Percentiles rank a stretch among this genome's conserved stretches.
These are phyloP conservation scores for Geodia barretti DNA, from an alignment of 37 sponge, comb jelly and placozoan species.

Conservation along the genomic window DNA sequence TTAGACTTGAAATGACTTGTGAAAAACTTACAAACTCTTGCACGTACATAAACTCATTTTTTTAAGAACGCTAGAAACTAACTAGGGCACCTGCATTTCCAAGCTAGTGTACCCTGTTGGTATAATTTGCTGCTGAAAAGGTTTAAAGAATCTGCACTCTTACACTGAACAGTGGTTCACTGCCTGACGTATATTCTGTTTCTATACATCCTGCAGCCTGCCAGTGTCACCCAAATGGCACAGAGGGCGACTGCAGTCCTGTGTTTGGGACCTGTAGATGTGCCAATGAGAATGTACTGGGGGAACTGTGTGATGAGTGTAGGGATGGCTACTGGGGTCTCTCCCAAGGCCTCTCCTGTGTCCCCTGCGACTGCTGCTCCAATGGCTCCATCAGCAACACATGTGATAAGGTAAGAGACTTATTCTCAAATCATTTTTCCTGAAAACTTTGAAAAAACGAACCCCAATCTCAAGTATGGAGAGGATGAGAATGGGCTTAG, in stretches of 20 bases:
- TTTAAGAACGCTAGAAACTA: too few species aligned
- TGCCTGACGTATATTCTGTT: background rate
- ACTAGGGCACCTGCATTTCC: too few species aligned
- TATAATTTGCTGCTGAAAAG: too few species aligned
- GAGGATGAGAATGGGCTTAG: too few species aligned
- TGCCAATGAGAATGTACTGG: conserved; percentile 28
- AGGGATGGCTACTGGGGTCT: conserved; percentile 37
- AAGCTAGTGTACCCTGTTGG: too few species aligned
- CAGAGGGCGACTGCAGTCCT: conserved; percentile 28
- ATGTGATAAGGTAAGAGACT: conserved; percentile 27
- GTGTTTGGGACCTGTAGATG: conserved; percentile 44
- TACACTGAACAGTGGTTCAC: too few species aligned
- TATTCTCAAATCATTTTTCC: background rate
- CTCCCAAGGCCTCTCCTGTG: conserved; percentile 31
- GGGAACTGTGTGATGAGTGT: conserved; percentile 39
- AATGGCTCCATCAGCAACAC: conserved; percentile 39
- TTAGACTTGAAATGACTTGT: too few species aligned
- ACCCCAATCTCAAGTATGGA: too few species aligned
- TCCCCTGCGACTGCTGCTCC: conserved; percentile 58
- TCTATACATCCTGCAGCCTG: conserved; percentile 46
- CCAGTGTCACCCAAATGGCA: conserved; percentile 54
- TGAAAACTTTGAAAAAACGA: too few species aligned
- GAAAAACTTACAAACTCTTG: background rate
- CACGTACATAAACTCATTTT: background rate
- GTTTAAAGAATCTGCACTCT: too few species aligned